phyloP scores from a whole-genome alignment of 2,888 invertebrate genomes.

The Sinopyrophorus schimmeli region DNA sequence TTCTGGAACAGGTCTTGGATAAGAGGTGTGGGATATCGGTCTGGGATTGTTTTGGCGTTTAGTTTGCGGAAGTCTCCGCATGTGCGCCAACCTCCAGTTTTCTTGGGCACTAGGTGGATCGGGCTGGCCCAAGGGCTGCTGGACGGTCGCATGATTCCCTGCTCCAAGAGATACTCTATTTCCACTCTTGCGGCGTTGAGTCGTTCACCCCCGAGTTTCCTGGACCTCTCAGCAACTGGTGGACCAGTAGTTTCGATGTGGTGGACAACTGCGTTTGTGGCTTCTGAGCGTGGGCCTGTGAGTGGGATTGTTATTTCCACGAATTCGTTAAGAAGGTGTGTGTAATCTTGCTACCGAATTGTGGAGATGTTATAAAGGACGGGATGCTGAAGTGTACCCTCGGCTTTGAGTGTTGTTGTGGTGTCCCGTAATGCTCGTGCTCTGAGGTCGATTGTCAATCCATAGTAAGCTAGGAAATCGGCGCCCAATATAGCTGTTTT shows the following conservation, averaged over 20 bases:
- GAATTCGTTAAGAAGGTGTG: no score
- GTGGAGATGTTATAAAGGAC: no score
- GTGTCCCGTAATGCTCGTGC: no score
- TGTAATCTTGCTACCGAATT: no score
- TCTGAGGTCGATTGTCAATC: constrained; percentile 18
- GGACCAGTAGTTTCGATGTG: no score
- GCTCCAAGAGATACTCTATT: constrained; percentile 37
- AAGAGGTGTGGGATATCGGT: constrained; percentile 22
- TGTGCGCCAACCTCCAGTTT: constrained; percentile 24
- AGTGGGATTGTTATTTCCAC: no score
- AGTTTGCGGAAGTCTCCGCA: constrained; percentile 38
- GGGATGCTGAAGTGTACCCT: no score
- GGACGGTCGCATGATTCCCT: constrained; percentile 39
- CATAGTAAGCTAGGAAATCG: constrained; percentile 30
- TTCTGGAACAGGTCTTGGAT: constrained; percentile 33
- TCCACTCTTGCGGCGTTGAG: constrained; percentile 36
- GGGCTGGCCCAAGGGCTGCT: constrained; percentile 40
- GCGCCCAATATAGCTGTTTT: constrained; percentile 31
- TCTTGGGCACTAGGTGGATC: constrained; percentile 41
- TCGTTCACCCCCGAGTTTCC: no score
- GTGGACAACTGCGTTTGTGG: no score
- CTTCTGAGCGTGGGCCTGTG: no score
- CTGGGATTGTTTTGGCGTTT: constrained; percentile 27
- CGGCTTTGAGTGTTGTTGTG: no score
- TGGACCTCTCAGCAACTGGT: no score